Evolutionary conservation across 1,140 invertebrate genomes (phyloP).

Genomic region (Thaumetopoea pityocampa): DNA sequence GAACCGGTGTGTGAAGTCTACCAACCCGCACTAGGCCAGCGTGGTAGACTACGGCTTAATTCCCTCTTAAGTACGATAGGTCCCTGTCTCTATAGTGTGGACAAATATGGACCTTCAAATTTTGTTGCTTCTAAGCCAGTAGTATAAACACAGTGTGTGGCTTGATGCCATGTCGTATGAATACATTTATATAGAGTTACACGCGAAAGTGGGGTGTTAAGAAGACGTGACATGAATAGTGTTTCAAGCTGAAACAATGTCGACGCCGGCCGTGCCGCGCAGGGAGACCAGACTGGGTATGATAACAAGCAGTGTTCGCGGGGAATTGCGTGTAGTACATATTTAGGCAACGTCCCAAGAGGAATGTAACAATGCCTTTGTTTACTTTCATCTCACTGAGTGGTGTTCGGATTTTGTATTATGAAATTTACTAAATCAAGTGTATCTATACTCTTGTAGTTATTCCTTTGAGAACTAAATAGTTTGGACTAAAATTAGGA

Average conservation of each 20-base stretch:
- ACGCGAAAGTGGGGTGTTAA: slow-evolving; percentile 4
- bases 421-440: slow-evolving; percentile 16
- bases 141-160: not conserved
- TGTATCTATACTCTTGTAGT: slow-evolving; percentile 7
- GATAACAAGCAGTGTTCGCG: slow-evolving; percentile 14
- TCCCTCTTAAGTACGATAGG: too few relatives aligned
- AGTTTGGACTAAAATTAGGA: too few relatives aligned
- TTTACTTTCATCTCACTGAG: slow-evolving; percentile 19
- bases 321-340: slow-evolving; percentile 18
- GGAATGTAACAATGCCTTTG: slow-evolving; percentile 21
- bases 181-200: not conserved
- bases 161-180: not conserved
- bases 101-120: too few relatives aligned
- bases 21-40: too few relatives aligned
- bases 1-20: too few relatives aligned
- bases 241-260: slow-evolving; percentile 21
- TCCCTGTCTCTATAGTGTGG: too few relatives aligned
- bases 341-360: slow-evolving; percentile 17
- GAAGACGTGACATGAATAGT: slow-evolving; percentile 12
- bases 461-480: too few relatives aligned
- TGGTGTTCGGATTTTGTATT: slow-evolving; percentile 15
- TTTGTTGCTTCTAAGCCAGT: too few relatives aligned
- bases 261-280: not conserved
- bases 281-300: slow-evolving; percentile 4
- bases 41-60: too few relatives aligned